Evolutionary conservation across 2,888 invertebrate genomes (phyloP).

Genomic region (Agriotes lineatus): DNA sequence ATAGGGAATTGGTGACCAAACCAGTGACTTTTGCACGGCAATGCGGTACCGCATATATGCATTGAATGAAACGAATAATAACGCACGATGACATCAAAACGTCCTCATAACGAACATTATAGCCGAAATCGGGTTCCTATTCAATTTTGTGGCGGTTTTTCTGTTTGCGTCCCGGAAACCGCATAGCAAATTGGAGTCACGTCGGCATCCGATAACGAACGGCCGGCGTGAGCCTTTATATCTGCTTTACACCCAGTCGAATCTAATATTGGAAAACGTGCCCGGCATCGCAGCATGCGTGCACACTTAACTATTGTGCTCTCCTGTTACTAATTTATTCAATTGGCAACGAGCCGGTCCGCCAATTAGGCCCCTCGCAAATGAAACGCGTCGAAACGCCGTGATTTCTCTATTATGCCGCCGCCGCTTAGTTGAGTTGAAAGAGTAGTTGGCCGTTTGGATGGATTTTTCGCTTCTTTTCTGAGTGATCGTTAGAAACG

Average conservation of each 20-base stretch:
- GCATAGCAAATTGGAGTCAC: slow-evolving; percentile 1
- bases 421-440: background rate
- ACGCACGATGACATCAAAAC: too few species aligned
- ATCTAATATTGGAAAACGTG: slow-evolving; percentile 20
- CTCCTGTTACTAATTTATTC: slow-evolving; percentile 15
- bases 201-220: slow-evolving; percentile 6
- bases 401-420: slow-evolving; percentile 23
- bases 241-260: slow-evolving; percentile 11
- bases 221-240: background rate
- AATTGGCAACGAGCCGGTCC: slow-evolving; percentile 10
- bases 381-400: slow-evolving; percentile 12
- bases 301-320: background rate
- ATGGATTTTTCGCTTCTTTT: too few species aligned
- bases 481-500: too few species aligned
- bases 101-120: too few species aligned
- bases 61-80: too few species aligned
- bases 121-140: too few species aligned
- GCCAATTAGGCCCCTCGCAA: slow-evolving; percentile 14
- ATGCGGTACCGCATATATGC: too few species aligned
- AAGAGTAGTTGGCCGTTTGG: background rate
- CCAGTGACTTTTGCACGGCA: too few species aligned
- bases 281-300: slow-evolving; percentile 4
- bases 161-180: background rate
- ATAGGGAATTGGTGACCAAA: too few species aligned
- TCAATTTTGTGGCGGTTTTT: too few species aligned